Conservation (phyloP, 2,797 vertebrate species). For the Botia almorhae region DNA sequence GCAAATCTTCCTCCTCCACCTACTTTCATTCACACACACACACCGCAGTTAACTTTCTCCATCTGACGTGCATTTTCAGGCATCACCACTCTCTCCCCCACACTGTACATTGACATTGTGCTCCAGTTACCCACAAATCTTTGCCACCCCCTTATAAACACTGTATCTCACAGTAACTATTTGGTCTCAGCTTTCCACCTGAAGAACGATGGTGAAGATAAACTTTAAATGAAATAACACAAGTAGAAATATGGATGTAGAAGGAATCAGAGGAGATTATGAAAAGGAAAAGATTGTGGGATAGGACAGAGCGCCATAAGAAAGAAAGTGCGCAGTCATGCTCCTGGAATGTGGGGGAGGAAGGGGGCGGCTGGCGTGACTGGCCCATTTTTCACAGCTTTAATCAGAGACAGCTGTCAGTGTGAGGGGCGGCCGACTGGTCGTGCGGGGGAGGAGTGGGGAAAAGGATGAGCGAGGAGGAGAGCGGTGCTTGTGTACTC, state of each 20-base stretch:
- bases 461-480: conserved; percentile 34
- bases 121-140: conserved; percentile 33
- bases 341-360: conserved; percentile 79
- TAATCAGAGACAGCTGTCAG: conserved; percentile 87
- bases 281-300: conserved; percentile 13
- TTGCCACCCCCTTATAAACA: conserved; percentile 14
- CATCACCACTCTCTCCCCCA: conserved; percentile 40
- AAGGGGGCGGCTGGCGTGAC: conserved; percentile 76
- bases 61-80: conserved; percentile 49
- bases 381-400: conserved; percentile 82
- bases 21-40: conserved; percentile 32
- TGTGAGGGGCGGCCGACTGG: conserved; percentile 68
- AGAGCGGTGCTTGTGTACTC: conserved; percentile 45
- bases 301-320: conserved; percentile 47
- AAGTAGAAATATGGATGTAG: conserved; percentile 25
- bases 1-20: conserved; percentile 41
- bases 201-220: conserved; percentile 6
- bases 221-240: conserved; percentile 47
- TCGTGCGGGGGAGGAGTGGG: conserved; percentile 32
- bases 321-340: conserved; percentile 83
- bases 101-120: conserved; percentile 50
- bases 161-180: conserved; percentile 6
- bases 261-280: conserved; percentile 39
- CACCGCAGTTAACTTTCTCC: conserved; percentile 45
- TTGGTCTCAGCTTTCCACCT: not conserved